Evolutionary conservation across 1,140 invertebrate genomes (phyloP).

Genomic region (Heterodera schachtii): DNA sequence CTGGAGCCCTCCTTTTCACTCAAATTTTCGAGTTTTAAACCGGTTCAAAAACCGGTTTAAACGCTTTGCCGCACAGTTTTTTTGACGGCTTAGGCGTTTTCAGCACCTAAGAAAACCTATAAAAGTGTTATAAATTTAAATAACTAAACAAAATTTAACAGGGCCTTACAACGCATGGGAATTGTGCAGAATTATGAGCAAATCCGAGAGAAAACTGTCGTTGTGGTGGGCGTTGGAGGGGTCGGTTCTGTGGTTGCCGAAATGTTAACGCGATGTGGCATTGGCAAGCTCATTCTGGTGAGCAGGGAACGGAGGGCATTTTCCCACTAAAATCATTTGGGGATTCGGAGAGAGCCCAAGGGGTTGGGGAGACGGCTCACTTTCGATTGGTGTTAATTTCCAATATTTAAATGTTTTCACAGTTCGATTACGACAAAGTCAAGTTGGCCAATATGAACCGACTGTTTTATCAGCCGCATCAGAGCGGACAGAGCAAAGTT

Average conservation of each 20-base stretch:
- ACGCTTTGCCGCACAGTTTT: too few relatives aligned
- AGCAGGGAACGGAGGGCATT: not conserved
- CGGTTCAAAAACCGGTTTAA: too few relatives aligned
- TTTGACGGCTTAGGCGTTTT: too few relatives aligned
- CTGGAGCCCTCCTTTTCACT: too few relatives aligned
- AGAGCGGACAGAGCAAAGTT: slow-evolving; percentile 93
- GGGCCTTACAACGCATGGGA: slow-evolving; percentile 87
- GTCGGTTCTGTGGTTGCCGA: slow-evolving; percentile 98
- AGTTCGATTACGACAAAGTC: slow-evolving; percentile 97
- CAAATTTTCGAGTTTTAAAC: too few relatives aligned
- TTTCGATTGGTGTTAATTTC: not conserved
- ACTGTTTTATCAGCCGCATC: slow-evolving; percentile 96
- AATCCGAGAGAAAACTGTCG: slow-evolving; percentile 86
- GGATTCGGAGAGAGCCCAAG: too few relatives aligned
- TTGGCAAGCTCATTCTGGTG: slow-evolving; percentile 81
- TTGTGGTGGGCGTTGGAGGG: slow-evolving; percentile 95
- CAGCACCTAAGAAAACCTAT: too few relatives aligned
- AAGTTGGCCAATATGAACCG: slow-evolving; percentile 99
- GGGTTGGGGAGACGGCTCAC: too few relatives aligned
- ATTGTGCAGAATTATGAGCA: slow-evolving; percentile 96
- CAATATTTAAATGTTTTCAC: not conserved
- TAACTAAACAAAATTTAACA: not conserved
- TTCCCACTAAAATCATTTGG: too few relatives aligned
- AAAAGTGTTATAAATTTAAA: too few relatives aligned
- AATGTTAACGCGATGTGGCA: slow-evolving; percentile 94